Evolutionary conservation across 2,888 invertebrate genomes (phyloP).

Genomic region (Callosobruchus maculatus): DNA sequence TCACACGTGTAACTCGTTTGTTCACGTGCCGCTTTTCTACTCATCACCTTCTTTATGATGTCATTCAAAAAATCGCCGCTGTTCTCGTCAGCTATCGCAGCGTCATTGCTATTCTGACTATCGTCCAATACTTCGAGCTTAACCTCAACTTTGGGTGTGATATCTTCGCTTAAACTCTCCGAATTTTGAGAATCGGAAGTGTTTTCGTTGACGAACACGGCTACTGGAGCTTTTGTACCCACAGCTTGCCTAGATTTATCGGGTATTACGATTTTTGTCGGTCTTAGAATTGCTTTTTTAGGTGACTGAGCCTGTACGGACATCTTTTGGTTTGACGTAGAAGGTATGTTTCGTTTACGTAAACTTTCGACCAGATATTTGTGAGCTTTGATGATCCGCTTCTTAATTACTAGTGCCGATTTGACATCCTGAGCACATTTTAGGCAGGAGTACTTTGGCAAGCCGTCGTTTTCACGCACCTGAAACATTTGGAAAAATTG

Average conservation of each 20-base stretch:
- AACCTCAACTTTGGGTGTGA: too few relatives aligned
- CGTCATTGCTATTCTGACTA: not conserved
- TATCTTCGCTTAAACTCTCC: too few relatives aligned
- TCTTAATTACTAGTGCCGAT: constrained; percentile 31
- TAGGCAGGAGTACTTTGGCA: constrained; percentile 34
- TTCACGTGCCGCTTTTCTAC: not conserved
- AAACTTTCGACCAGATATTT: constrained; percentile 23
- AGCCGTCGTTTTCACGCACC: constrained; percentile 33
- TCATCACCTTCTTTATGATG: not conserved
- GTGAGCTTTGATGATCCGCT: constrained; percentile 34
- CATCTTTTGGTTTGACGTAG: not conserved
- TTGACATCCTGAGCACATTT: constrained; percentile 36
- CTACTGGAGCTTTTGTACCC: not conserved
- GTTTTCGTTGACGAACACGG: not conserved
- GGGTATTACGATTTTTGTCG: not conserved
- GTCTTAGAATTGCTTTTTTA: not conserved
- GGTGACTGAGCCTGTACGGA: not conserved
- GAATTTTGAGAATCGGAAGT: too few relatives aligned
- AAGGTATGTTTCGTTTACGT: not conserved
- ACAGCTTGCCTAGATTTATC: not conserved
- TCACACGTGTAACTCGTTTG: not conserved
- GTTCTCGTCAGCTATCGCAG: not conserved
- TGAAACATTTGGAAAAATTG: constrained; percentile 10
- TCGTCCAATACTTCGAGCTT: not conserved
- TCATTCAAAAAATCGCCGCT: not conserved